Percentiles rank a stretch among this genome's conserved stretches.
phyloP scores from a whole-genome alignment of 2,797 vertebrate genomes.

The Notolabrus celidotus region DNA sequence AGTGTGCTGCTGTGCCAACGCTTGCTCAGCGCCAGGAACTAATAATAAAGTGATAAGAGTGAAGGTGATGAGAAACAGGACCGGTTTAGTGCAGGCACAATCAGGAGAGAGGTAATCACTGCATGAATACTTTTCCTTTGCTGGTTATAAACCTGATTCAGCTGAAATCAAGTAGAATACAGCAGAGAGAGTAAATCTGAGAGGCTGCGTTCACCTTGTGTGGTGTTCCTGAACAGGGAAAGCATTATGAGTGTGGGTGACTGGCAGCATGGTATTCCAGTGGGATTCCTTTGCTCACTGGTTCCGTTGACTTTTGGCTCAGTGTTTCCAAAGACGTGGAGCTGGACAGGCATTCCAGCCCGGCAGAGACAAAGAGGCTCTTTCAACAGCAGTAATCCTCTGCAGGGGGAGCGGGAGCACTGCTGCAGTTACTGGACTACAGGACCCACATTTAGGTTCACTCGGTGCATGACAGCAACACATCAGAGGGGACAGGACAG shows the following conservation, averaged over 20 bases:
- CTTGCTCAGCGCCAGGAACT: not conserved
- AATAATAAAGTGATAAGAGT: conserved; percentile 16
- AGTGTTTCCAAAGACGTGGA: conserved; percentile 74
- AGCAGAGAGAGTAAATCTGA: not conserved
- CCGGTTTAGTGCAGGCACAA: not conserved
- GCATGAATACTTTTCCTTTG: not conserved
- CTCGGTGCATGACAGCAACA: conserved; percentile 5
- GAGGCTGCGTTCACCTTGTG: not conserved
- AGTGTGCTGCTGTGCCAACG: not conserved
- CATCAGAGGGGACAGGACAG: not conserved
- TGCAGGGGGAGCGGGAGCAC: conserved; percentile 61
- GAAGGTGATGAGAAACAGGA: conserved; percentile 22
- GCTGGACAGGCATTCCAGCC: conserved; percentile 74
- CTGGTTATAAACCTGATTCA: not conserved
- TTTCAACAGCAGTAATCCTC: conserved; percentile 81
- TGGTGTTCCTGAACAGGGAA: not conserved
- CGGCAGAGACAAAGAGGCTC: conserved; percentile 77
- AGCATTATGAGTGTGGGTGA: conserved; percentile 8
- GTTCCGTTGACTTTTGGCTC: conserved; percentile 81
- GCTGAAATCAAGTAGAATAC: not conserved
- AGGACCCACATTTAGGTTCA: conserved; percentile 9
- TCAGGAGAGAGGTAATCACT: not conserved
- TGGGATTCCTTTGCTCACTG: conserved; percentile 72
- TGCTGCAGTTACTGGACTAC: conserved; percentile 39
- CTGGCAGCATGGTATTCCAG: conserved; percentile 58